Conservation (phyloP, 2,113 vertebrate species). For the Pomatostomus ruficeps region DNA sequence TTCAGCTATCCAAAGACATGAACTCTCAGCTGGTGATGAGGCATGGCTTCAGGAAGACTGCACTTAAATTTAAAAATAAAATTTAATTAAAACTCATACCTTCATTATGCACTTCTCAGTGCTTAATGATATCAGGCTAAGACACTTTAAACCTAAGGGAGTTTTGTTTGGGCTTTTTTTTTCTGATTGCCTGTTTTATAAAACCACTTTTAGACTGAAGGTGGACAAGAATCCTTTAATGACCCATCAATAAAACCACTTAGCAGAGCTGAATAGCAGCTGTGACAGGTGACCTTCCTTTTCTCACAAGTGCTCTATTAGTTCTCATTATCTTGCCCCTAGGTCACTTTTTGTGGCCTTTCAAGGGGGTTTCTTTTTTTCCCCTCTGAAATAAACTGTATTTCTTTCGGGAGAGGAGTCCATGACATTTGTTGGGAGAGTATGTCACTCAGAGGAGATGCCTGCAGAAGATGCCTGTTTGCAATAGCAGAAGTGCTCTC, state of each 20-base stretch:
- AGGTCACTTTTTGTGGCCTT: background rate
- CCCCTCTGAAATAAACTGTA: background rate
- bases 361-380: background rate
- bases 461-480: background rate
- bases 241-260: constrained; percentile 10
- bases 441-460: background rate
- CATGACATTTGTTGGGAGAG: background rate
- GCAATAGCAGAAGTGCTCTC: background rate
- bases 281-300: constrained; percentile 35
- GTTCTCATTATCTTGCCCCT: constrained; percentile 33
- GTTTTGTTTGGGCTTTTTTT: background rate
- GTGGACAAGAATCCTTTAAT: constrained; percentile 18
- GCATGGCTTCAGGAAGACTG: background rate
- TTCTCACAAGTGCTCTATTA: constrained; percentile 15
- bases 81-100: background rate
- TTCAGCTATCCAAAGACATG: background rate
- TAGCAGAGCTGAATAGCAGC: constrained; percentile 21
- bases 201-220: background rate
- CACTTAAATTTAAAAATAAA: background rate
- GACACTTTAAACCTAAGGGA: background rate
- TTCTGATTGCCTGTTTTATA: background rate
- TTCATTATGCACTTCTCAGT: background rate
- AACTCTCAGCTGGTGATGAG: background rate
- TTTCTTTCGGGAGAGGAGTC: background rate
- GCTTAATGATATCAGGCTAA: background rate